Evolutionary conservation across 2,113 vertebrate genomes (phyloP).

Genomic region (Sapajus apella): DNA sequence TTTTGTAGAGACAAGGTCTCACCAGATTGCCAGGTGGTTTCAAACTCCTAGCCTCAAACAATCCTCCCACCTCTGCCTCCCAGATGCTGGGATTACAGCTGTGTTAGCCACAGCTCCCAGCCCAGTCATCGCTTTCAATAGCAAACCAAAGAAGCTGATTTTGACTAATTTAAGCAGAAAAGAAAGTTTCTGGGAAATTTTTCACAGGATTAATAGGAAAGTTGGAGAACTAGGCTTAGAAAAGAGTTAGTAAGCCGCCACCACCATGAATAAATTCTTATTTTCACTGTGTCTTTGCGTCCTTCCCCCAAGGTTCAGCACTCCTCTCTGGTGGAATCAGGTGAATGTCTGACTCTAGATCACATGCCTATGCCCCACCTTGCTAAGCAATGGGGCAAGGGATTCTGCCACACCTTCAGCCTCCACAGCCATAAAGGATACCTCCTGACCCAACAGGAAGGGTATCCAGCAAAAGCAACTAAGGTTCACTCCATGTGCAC

Average conservation of each 20-base stretch:
- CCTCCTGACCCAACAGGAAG: neutral
- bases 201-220: conserved; percentile 10
- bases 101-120: too few species aligned
- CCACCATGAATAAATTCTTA: neutral
- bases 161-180: conserved; percentile 9
- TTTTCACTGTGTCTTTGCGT: neutral
- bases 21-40: too few species aligned
- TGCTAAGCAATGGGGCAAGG: neutral
- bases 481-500: neutral
- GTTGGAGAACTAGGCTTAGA: neutral
- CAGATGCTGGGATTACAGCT: too few species aligned
- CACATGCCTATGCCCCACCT: neutral
- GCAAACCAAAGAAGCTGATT: conserved; percentile 27
- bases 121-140: neutral
- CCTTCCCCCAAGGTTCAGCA: neutral
- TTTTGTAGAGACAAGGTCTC: too few species aligned
- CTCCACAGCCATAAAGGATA: neutral
- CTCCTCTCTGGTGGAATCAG: neutral
- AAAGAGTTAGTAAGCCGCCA: neutral
- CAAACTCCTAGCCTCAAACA: too few species aligned
- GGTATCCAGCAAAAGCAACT: neutral
- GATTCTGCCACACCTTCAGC: neutral
- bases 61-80: too few species aligned
- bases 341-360: neutral
- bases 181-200: neutral